Evolutionary conservation across 53 echinoderm and acorn worm genomes (phyloP).

Genomic region (Holothuria leucospilota): DNA sequence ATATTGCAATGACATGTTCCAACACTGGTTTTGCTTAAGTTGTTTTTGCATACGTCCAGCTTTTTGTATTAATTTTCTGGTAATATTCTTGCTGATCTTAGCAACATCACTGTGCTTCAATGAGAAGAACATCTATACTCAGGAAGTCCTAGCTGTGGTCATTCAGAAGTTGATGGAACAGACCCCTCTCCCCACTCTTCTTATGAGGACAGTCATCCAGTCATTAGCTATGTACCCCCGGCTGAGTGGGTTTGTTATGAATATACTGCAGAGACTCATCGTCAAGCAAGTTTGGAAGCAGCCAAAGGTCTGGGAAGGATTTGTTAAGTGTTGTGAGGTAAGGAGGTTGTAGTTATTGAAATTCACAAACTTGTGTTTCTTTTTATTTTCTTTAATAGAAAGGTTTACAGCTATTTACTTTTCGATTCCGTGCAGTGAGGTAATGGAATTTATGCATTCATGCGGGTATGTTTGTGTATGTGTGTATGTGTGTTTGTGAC

Average conservation of each 20-base stretch:
- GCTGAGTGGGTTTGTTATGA: constrained; percentile 97
- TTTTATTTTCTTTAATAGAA: neutral
- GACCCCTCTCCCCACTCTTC: constrained; percentile 86
- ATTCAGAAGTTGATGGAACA: constrained; percentile 98
- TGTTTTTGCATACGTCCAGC: too few relatives aligned
- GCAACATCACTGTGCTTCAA: constrained; percentile 98
- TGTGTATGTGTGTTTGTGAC: too few relatives aligned
- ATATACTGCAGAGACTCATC: constrained; percentile 86
- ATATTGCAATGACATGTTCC: too few relatives aligned
- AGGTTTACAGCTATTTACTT: too few relatives aligned
- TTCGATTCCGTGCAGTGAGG: too few relatives aligned
- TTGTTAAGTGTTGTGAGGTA: constrained; percentile 99
- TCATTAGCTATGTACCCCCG: constrained; percentile 94
- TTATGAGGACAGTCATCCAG: constrained; percentile 97
- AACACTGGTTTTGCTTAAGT: too few relatives aligned
- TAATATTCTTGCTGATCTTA: constrained; percentile 8
- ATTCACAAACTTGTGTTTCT: neutral
- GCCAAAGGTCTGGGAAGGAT: constrained; percentile 98
- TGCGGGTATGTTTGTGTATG: too few relatives aligned
- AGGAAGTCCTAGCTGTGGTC: constrained; percentile 94
- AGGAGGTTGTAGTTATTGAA: constrained; percentile 1
- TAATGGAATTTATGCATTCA: too few relatives aligned
- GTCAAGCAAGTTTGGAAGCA: constrained; percentile 93
- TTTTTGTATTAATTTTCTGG: neutral
- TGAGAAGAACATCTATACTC: constrained; percentile 97